Evolutionary conservation across 2,888 invertebrate genomes (phyloP).

Genomic region (Girardia tigrina): DNA sequence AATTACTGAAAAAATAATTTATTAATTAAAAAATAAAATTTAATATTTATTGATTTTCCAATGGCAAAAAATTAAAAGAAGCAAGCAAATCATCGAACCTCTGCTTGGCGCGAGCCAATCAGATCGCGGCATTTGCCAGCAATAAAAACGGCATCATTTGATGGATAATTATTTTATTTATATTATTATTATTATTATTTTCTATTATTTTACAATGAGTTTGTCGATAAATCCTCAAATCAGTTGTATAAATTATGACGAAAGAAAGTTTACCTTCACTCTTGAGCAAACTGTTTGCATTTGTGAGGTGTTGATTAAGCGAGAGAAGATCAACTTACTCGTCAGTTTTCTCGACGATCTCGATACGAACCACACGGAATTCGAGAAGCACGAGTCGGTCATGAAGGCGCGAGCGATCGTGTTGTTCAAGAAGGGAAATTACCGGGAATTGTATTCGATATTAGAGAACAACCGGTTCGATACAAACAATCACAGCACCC

Average conservation of each 20-base stretch:
- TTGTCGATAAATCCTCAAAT: neutral
- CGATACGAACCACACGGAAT: conserved; percentile 7
- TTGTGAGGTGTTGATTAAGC: conserved; percentile 50
- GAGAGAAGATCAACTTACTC: conserved; percentile 56
- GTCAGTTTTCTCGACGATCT: conserved; percentile 58
- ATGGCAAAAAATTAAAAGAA: too few relatives aligned
- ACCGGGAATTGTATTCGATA: conserved; percentile 69
- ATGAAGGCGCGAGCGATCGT: conserved; percentile 70
- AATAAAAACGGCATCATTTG: too few relatives aligned
- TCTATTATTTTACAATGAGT: too few relatives aligned
- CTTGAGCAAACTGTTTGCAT: conserved; percentile 50
- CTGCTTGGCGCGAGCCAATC: too few relatives aligned
- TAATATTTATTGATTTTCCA: too few relatives aligned
- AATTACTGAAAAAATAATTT: too few relatives aligned
- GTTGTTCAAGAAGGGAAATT: conserved; percentile 66
- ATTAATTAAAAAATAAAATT: too few relatives aligned
- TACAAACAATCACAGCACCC: conserved; percentile 65
- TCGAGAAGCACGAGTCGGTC: conserved; percentile 58
- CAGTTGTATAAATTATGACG: neutral
- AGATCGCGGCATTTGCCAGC: too few relatives aligned
- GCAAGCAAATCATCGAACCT: too few relatives aligned
- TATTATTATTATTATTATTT: too few relatives aligned
- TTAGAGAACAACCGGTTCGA: conserved; percentile 77
- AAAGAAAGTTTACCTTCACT: neutral
- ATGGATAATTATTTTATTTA: too few relatives aligned